Percentiles rank a stretch among this genome's conserved stretches.
Conservation (phyloP, 2,113 vertebrate species). For the Cyanistes caeruleus region DNA sequence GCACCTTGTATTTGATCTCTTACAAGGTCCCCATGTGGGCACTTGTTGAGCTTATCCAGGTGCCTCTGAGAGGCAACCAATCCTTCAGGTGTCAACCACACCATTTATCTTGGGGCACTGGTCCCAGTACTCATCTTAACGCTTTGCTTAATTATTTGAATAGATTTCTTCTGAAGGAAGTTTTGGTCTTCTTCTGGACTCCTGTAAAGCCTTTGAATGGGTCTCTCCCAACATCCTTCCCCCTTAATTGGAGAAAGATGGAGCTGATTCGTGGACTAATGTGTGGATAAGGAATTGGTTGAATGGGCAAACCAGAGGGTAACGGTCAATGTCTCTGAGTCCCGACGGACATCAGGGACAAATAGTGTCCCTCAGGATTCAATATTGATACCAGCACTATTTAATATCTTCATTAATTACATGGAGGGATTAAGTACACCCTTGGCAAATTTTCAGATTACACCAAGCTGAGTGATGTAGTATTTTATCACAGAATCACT, state of each 20-base stretch:
- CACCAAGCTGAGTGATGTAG: background rate
- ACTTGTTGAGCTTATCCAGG: background rate
- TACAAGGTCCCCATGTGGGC: background rate
- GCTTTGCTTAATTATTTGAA: background rate
- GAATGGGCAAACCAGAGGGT: background rate
- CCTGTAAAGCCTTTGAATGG: background rate
- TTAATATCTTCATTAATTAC: background rate
- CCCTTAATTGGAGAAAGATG: background rate
- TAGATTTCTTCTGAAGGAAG: background rate
- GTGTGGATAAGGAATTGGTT: background rate
- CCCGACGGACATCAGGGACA: fast-evolving
- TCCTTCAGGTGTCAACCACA: background rate
- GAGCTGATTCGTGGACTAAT: background rate
- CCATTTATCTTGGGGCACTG: background rate
- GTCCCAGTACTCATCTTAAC: background rate
- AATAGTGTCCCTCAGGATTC: background rate
- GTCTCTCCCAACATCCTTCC: background rate
- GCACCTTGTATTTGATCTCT: background rate
- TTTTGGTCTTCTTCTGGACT: background rate
- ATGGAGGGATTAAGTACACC: background rate
- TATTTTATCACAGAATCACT: background rate
- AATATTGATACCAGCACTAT: background rate
- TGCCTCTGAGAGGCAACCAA: background rate
- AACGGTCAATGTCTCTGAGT: background rate
- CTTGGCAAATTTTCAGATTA: background rate